These are phyloP conservation scores for Hippoglossus hippoglossus DNA, from an alignment of 2,797 vertebrate genomes.

Conservation along the genomic window DNA sequence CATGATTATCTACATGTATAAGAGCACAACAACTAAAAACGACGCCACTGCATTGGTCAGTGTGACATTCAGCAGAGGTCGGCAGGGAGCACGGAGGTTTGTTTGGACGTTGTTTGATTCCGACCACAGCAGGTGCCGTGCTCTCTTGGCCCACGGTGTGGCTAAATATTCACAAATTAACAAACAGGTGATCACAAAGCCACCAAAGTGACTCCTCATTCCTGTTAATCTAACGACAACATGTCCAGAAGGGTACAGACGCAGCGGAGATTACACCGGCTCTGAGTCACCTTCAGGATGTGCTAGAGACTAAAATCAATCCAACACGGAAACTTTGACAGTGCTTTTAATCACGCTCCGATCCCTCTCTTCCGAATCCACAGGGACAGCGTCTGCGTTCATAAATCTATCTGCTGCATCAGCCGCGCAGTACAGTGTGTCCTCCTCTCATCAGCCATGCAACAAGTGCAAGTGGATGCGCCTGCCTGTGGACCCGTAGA, in stretches of 20 bases:
- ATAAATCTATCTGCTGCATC: conserved; percentile 53
- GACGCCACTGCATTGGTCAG: neutral
- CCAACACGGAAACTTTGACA: conserved; percentile 65
- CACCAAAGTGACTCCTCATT: conserved; percentile 64
- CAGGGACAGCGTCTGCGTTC: conserved; percentile 31
- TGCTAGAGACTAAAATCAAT: conserved; percentile 74
- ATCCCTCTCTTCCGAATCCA: conserved; percentile 63
- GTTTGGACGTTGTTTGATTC: conserved; percentile 25
- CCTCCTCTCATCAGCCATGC: conserved; percentile 40
- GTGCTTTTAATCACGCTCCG: conserved; percentile 69
- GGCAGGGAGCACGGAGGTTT: conserved; percentile 49
- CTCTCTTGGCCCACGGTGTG: conserved; percentile 44
- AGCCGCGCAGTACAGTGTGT: conserved; percentile 1
- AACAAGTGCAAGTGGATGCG: conserved; percentile 54
- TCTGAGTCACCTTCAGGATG: conserved; percentile 81
- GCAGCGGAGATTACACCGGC: conserved; percentile 62
- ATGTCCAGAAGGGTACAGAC: conserved; percentile 62
- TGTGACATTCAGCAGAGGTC: conserved; percentile 51
- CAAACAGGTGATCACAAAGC: conserved; percentile 80
- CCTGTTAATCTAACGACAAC: conserved; percentile 78
- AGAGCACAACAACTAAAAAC: neutral
- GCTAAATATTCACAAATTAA: conserved; percentile 76
- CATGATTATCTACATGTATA: neutral
- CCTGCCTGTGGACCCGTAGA: conserved; percentile 32
- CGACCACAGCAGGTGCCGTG: conserved; percentile 27